These are phyloP conservation scores for Coptodon bakossiorum DNA, from an alignment of 2,113 vertebrate species.

Conservation along the genomic window DNA sequence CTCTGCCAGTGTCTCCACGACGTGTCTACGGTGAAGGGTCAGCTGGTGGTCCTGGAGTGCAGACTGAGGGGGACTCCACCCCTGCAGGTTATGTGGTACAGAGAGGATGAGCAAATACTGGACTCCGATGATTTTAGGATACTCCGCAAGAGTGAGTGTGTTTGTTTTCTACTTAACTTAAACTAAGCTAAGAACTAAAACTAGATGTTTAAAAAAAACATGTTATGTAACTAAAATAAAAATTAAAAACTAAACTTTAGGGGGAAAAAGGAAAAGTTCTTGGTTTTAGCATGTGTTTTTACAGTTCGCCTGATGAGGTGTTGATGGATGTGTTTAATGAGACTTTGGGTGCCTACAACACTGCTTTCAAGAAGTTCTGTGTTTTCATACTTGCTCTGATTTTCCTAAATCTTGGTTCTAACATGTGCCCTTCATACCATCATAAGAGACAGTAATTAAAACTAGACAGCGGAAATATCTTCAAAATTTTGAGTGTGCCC, in stretches of 20 bases:
- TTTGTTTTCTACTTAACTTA: too few relatives aligned
- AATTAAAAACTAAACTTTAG: too few relatives aligned
- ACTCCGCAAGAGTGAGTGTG: slow-evolving; percentile 79
- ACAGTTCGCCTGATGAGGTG: too few relatives aligned
- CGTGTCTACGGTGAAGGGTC: slow-evolving; percentile 75
- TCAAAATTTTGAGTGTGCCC: background rate
- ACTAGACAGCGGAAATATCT: background rate
- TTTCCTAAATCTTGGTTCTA: background rate
- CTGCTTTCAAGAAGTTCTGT: too few relatives aligned
- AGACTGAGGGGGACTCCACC: slow-evolving; percentile 72
- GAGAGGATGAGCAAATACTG: slow-evolving; percentile 73
- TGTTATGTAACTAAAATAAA: too few relatives aligned
- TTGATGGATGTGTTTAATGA: too few relatives aligned
- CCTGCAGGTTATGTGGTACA: slow-evolving; percentile 81
- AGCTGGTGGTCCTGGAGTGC: slow-evolving; percentile 83
- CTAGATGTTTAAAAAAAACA: too few relatives aligned
- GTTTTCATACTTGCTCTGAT: background rate
- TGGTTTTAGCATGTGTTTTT: too few relatives aligned
- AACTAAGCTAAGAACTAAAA: too few relatives aligned
- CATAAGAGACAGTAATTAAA: background rate
- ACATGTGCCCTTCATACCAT: background rate
- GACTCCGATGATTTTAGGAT: slow-evolving; percentile 84
- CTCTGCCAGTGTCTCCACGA: slow-evolving; percentile 76
- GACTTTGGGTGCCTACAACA: too few relatives aligned
- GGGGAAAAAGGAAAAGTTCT: too few relatives aligned